A percentile compares a stretch with the other conserved stretches of the same genome.
phyloP scores from a whole-genome alignment of 2,113 vertebrate genomes.

The Hypanus sabinus region DNA sequence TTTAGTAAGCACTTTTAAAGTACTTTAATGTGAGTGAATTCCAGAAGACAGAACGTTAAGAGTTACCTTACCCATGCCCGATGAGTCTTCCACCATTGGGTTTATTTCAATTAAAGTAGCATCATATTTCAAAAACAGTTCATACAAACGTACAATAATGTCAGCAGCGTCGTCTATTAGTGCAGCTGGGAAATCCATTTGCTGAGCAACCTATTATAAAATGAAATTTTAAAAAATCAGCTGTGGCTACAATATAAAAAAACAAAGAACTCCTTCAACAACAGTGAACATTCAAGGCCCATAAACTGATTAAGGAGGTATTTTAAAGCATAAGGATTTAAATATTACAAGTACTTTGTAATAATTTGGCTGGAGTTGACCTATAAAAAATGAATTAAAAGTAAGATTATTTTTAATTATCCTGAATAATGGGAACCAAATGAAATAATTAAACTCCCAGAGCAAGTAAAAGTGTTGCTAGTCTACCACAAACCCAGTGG shows the following conservation, averaged over 20 bases:
- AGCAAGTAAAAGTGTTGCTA: no score
- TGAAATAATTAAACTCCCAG: no score
- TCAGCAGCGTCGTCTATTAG: constrained; percentile 21
- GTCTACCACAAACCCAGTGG: no score
- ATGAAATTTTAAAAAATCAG: not conserved
- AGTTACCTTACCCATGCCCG: constrained; percentile 33
- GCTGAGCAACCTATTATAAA: constrained; percentile 33
- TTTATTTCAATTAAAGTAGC: constrained; percentile 39
- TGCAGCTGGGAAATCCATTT: constrained; percentile 34
- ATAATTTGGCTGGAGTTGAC: not conserved
- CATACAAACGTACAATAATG: constrained; percentile 31
- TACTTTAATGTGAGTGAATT: not conserved
- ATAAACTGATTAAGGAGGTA: not conserved
- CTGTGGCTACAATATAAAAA: not conserved
- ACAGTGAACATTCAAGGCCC: not conserved
- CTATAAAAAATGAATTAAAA: no score
- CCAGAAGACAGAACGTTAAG: not conserved
- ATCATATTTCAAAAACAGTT: constrained; percentile 38
- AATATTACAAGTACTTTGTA: not conserved
- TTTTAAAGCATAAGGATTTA: not conserved
- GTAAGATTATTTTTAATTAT: no score
- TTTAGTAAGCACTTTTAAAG: not conserved
- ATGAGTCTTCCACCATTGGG: constrained; percentile 39
- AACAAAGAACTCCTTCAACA: not conserved
- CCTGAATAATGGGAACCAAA: no score